A percentile compares a stretch with the other conserved stretches of the same genome.
phyloP scores from a whole-genome alignment of 2,888 invertebrate genomes.

The Athalia rosae region DNA sequence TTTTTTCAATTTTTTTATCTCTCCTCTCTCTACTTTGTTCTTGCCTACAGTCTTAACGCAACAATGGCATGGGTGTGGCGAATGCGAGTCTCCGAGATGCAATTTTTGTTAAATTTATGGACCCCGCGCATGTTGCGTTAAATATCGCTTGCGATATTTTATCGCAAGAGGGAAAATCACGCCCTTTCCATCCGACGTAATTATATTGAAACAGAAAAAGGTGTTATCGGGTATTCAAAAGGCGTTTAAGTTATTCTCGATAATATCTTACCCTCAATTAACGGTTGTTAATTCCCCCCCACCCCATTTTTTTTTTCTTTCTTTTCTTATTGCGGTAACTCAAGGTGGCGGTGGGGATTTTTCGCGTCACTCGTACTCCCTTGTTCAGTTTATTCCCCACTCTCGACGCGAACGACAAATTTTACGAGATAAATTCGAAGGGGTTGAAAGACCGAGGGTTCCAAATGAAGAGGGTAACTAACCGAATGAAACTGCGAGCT shows the following conservation, averaged over 20 bases:
- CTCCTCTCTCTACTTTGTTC: background rate
- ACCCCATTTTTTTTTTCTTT: constrained; percentile 7
- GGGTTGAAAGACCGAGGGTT: constrained; percentile 11
- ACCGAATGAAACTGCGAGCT: background rate
- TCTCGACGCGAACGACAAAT: constrained; percentile 14
- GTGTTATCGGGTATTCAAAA: background rate
- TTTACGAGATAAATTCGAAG: constrained; percentile 14
- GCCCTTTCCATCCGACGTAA: background rate
- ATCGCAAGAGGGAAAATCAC: background rate
- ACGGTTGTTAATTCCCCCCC: constrained; percentile 17
- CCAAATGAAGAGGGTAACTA: constrained; percentile 3
- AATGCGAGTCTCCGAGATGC: too few species aligned
- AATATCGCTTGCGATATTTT: too few species aligned
- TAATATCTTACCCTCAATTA: constrained; percentile 38
- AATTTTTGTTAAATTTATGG: too few species aligned
- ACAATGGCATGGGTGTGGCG: too few species aligned
- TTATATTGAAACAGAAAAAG: background rate
- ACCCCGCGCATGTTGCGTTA: too few species aligned
- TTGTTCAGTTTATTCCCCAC: background rate
- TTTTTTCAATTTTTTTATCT: background rate
- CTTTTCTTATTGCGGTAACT: background rate
- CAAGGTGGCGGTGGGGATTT: background rate
- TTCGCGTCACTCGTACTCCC: background rate
- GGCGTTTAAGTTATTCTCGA: constrained; percentile 12
- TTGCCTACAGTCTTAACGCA: too few species aligned